Conservation (phyloP, 1,140 invertebrate genomes). For the Argopecten irradians region DNA sequence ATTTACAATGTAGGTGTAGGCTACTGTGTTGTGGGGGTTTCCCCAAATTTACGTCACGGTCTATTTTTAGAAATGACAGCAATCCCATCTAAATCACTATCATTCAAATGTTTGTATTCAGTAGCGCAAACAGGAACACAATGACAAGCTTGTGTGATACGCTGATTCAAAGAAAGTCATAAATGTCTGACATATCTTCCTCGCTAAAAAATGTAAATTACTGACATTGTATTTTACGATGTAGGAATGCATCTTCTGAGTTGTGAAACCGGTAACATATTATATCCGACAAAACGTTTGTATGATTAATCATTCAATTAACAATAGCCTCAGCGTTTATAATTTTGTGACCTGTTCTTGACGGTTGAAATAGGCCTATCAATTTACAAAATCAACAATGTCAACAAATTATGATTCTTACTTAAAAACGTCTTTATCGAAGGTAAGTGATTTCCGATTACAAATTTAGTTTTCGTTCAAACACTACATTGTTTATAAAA, state of each 20-base stretch:
- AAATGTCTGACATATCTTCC: constrained; percentile 19
- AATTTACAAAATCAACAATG: neutral
- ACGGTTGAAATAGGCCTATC: neutral
- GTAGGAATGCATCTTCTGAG: neutral
- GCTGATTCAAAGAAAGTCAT: neutral
- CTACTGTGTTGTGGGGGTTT: too few relatives aligned
- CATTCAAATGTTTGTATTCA: neutral
- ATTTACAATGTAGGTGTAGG: too few relatives aligned
- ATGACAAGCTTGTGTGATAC: neutral
- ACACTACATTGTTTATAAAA: too few relatives aligned
- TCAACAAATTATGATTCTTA: neutral
- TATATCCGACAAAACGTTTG: neutral
- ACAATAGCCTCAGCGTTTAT: neutral
- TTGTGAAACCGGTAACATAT: neutral
- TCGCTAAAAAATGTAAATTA: neutral
- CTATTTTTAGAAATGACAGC: neutral
- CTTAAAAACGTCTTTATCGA: neutral
- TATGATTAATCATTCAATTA: neutral
- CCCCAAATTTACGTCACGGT: neutral
- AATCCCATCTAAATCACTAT: neutral
- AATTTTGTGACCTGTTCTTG: neutral
- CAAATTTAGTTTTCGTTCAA: too few relatives aligned
- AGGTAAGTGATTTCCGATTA: neutral
- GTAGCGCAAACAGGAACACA: neutral
- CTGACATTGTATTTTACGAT: neutral